A percentile compares a stretch with the other conserved stretches of the same genome.
Conservation (phyloP, 2,113 vertebrate genomes). For the Desmodus rotundus region DNA sequence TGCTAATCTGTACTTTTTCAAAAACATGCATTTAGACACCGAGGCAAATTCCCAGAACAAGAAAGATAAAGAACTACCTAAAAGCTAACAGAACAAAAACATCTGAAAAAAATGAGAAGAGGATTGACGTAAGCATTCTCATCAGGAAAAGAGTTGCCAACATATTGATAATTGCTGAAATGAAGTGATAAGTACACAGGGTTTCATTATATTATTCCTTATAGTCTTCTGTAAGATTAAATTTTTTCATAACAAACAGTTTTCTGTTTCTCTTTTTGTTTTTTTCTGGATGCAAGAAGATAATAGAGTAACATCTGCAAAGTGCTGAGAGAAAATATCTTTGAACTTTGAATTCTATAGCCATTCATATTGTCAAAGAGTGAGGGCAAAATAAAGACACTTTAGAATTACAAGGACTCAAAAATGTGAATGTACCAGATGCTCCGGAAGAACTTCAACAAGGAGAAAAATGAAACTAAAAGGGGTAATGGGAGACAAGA, state of each 20-base stretch:
- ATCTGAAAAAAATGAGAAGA: not conserved
- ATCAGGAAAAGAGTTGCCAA: not conserved
- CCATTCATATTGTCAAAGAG: not conserved
- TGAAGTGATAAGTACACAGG: not conserved
- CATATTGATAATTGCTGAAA: not conserved
- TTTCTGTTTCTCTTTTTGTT: not conserved
- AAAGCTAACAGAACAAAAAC: slow-evolving; percentile 28
- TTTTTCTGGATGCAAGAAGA: not conserved
- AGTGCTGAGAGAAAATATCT: not conserved
- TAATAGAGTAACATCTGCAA: not conserved
- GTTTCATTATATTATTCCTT: not conserved
- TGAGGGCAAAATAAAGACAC: slow-evolving; percentile 3
- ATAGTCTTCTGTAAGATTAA: not conserved
- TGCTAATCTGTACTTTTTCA: not conserved
- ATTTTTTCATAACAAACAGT: not conserved
- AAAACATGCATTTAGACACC: not conserved
- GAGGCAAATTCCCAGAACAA: slow-evolving; percentile 6
- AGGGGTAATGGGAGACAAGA: not conserved
- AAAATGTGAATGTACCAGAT: not conserved
- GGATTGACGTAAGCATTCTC: not conserved
- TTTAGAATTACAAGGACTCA: slow-evolving; percentile 18
- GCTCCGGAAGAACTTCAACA: not conserved
- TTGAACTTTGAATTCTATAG: slow-evolving; percentile 9
- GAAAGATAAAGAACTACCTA: not conserved
- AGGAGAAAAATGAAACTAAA: slow-evolving; percentile 10